phyloP scores from a whole-genome alignment of 2,797 vertebrate species.

The Botia kubotai region DNA sequence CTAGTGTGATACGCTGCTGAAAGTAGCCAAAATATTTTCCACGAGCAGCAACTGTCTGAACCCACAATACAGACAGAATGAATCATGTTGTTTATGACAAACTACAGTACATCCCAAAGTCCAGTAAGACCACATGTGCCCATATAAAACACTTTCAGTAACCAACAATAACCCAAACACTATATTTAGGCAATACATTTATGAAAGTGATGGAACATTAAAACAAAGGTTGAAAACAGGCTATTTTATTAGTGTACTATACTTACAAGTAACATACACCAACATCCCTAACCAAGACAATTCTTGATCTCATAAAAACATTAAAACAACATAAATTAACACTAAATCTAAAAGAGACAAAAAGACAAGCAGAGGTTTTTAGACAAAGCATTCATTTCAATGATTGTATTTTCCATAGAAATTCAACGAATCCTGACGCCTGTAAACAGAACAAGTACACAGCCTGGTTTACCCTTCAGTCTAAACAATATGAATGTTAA shows the following conservation, averaged over 20 bases:
- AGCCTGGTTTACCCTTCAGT: background rate
- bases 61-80: too few species aligned
- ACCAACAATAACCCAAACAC: too few species aligned
- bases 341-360: conserved; percentile 13
- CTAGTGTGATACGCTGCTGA: too few species aligned
- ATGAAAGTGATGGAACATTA: too few species aligned
- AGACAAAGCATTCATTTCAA: background rate
- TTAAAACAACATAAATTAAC: conserved; percentile 37
- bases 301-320: conserved; percentile 25
- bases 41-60: too few species aligned
- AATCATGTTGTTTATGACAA: too few species aligned
- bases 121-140: too few species aligned
- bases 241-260: conserved; percentile 51
- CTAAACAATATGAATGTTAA: background rate
- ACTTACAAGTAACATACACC: conserved; percentile 45
- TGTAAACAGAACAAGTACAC: background rate
- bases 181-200: too few species aligned
- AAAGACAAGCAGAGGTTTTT: background rate
- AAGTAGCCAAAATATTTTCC: too few species aligned
- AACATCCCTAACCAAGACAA: conserved; percentile 23
- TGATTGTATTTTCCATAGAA: background rate
- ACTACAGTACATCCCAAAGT: too few species aligned
- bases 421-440: background rate
- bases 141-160: too few species aligned
- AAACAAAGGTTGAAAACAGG: background rate